Evolutionary conservation across 2,888 invertebrate genomes (phyloP), one percentile per base, ranked within the genome.

Genomic region (Oithona nana): DNA sequence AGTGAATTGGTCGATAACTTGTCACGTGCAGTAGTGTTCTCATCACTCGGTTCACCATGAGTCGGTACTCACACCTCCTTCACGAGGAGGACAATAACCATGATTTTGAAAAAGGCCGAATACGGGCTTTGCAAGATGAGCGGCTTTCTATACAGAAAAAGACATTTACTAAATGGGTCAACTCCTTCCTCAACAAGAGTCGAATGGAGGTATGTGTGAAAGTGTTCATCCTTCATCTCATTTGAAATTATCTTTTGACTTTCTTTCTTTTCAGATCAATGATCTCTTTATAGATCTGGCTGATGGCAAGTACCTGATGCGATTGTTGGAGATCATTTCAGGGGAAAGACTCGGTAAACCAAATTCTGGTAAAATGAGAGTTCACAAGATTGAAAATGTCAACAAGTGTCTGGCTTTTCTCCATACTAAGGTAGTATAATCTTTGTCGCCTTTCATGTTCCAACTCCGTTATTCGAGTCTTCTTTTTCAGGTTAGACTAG

Each of bases 81-180:
- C 39, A 39, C 39, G 39, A 39, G 63, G 69, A 68, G 64, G 68
- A 68, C 49, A n/a, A n/a, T n/a, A 67, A 68, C 28, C 66, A 69
- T 48, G 73, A 75, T 67, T 95, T 94, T 76, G 94, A 95, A 81
- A 89, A 88, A 79, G 89, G 88, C 73, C 84, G 94, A 68, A 95
- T 95, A 73, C 84, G 86, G 79, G 89, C 89, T 73, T 82, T 97
- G 73, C 94, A 95, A 75, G 93, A 95, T 75, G 97, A 98, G 77
- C 84, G 97, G 64, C 79, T 95, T 67, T 87, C 92, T 76, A 97
- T 98, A 69, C 98, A 98, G 78, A 97, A 97, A 81, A 98, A 98
- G 76, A 98, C 98, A 30, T 98, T 98, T 77, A 97, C 97, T 69
- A 98, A 98, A 89, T 94, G 94, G 94, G 88, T 94, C 85, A 94